Base-by-base conservation (phyloP, 2,888 invertebrate species). In the Dasypolia templi region DNA sequence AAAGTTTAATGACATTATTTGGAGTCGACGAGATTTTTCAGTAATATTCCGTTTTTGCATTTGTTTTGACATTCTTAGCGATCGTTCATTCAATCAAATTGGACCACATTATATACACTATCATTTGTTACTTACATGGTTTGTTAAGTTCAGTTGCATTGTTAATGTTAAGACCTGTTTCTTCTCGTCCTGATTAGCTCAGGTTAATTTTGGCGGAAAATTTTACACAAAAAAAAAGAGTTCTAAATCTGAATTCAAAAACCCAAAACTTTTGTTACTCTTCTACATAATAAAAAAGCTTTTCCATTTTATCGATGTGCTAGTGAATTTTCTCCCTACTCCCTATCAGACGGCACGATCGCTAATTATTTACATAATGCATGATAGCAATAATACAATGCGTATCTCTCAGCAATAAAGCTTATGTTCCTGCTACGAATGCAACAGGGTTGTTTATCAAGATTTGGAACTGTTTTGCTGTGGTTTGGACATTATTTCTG, bases 331-430 rank as follows among this genome's bases (percentile, higher is more conserved):
- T 55, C 58, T n/a, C 26, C 14, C 22, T n/a, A 44, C 26, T 62
- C 1, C 0, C 14, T 49, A 64, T 51, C 62, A 42, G 39, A 53
- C 59, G 67, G 9, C 58, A 22, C 5, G 32, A 83, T 81, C 75
- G 71, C 80, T 89, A 90, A 90, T 89, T 88, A 90, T 89, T 88
- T 85, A 79, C 77, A 80, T 86, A 87, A 88, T 83, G 88, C 88
- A 86, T 88, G 83, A 82, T 67, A 75, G 14, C 67, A 42, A 62
- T 26, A 39, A 49, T 42, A 74, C 32, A 64, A 75, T 35, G 77
- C 86, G 82, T 86, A 85, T 79, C 75, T 83, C 61, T 22, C 22
- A 67, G 79, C 75, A 81, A 85, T 87, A 83, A 85, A 74, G 77
- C 79, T 82, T 79, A 75, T 46, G 53, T 72, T 69, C 5, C 51